phyloP scores from a whole-genome alignment of 2,797 vertebrate genomes.

The Mormyrops attenuatus region DNA sequence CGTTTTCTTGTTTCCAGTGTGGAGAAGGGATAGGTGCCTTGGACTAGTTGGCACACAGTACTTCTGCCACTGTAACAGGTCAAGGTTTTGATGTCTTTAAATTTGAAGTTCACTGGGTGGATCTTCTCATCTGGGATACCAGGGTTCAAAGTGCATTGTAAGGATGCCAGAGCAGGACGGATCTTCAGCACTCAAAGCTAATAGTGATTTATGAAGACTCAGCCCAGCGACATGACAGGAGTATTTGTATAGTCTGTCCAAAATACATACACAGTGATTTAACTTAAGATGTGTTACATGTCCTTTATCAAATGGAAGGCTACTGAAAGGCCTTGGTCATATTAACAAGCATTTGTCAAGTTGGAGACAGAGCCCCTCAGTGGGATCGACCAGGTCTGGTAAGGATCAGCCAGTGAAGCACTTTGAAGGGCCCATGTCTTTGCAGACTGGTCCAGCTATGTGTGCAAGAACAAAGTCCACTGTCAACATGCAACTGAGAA shows the following conservation, averaged over 20 bases:
- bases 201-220: slow-evolving; percentile 67
- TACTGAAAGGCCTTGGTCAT: slow-evolving; percentile 17
- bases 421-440: not conserved
- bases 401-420: too few species aligned
- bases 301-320: slow-evolving; percentile 20
- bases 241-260: slow-evolving; percentile 45
- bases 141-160: slow-evolving; percentile 9
- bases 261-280: slow-evolving; percentile 32
- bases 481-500: not conserved
- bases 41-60: not conserved
- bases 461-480: not conserved
- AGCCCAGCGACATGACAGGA: slow-evolving; percentile 55
- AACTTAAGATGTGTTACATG: slow-evolving; percentile 25
- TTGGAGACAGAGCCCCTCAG: not conserved
- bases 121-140: slow-evolving; percentile 13
- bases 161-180: slow-evolving; percentile 13
- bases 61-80: not conserved
- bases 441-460: not conserved
- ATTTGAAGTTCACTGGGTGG: not conserved
- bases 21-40: not conserved
- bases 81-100: not conserved
- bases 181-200: slow-evolving; percentile 61
- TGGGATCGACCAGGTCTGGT: not conserved
- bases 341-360: slow-evolving; percentile 23
- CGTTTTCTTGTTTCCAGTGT: not conserved